These are phyloP conservation scores for Penaeus chinensis DNA, from an alignment of 1,140 invertebrate species.

Conservation along the genomic window DNA sequence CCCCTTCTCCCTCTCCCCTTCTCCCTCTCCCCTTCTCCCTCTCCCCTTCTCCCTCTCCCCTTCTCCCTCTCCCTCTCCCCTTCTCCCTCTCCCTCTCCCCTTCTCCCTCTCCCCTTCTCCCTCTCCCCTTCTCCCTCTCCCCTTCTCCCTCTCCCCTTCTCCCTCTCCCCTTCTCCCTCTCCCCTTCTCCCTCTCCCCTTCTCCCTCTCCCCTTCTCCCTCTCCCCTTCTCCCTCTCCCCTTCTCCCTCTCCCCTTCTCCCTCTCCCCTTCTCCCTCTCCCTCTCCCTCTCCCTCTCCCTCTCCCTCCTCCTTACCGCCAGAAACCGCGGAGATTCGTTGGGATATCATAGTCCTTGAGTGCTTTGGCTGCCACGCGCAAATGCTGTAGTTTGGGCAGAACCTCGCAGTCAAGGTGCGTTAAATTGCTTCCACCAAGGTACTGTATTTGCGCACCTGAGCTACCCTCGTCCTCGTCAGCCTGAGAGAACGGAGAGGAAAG, in stretches of 20 bases:
- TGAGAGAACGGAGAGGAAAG: neutral
- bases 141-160: too few species aligned
- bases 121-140: too few species aligned
- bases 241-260: neutral
- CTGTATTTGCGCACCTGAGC: conserved; percentile 43
- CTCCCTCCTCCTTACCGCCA: conserved; percentile 68
- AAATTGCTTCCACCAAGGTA: conserved; percentile 71
- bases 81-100: too few species aligned
- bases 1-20: too few species aligned
- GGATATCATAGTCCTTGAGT: conserved; percentile 73
- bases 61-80: too few species aligned
- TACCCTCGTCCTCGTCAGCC: conserved; percentile 4
- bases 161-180: too few species aligned
- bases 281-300: neutral
- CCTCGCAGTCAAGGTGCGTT: conserved; percentile 72
- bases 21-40: too few species aligned
- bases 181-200: too few species aligned
- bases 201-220: too few species aligned
- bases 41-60: too few species aligned
- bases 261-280: neutral
- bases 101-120: too few species aligned
- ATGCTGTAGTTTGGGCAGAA: conserved; percentile 75
- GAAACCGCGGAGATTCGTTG: conserved; percentile 70
- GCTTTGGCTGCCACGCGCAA: conserved; percentile 72
- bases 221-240: too few species aligned